These are phyloP conservation scores for Cyanistes caeruleus DNA, from an alignment of 2,113 vertebrate genomes.

Conservation along the genomic window DNA sequence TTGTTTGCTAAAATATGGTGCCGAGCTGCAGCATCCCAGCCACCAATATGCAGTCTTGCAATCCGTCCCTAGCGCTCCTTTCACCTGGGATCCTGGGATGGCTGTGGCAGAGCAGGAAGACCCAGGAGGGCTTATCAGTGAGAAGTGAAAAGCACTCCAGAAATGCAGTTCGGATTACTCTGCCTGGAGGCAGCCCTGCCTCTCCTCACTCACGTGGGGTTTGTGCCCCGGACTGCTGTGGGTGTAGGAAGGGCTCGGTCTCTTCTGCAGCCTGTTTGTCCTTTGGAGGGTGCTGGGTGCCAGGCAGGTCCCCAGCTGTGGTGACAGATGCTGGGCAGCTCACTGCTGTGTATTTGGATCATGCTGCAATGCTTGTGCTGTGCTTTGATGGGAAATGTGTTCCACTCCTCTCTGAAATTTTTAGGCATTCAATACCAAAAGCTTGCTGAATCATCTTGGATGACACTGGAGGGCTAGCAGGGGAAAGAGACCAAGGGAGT, in stretches of 20 bases:
- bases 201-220: background rate
- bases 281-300: background rate
- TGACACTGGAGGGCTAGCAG: background rate
- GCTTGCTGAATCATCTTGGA: background rate
- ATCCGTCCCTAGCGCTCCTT: background rate
- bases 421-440: background rate
- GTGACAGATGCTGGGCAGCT: background rate
- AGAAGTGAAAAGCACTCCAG: background rate
- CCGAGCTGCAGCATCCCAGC: background rate
- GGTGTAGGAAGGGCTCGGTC: background rate
- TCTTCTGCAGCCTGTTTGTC: background rate
- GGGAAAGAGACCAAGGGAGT: background rate
- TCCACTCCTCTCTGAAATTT: background rate
- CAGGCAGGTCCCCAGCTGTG: background rate
- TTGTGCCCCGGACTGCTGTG: background rate
- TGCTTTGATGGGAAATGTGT: accelerated
- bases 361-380: accelerated
- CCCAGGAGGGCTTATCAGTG: background rate
- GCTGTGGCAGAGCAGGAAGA: background rate
- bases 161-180: background rate
- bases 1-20: background rate
- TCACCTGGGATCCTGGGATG: background rate
- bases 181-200: background rate
- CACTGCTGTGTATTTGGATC: accelerated
- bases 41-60: background rate